These are phyloP conservation scores for Fopius arisanus DNA, from an alignment of 1,140 invertebrate species.

Conservation along the genomic window DNA sequence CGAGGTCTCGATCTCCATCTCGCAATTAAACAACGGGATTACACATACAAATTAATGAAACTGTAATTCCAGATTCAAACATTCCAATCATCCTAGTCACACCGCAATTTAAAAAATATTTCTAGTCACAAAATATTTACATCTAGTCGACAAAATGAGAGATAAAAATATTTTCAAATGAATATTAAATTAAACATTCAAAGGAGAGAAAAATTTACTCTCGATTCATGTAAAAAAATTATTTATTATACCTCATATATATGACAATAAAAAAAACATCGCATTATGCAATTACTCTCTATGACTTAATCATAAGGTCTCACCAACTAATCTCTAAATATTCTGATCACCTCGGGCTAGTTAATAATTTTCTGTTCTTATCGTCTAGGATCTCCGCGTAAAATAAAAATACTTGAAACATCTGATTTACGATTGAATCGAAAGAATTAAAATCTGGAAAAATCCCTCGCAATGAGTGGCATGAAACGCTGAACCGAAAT, in stretches of 20 bases:
- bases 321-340: neutral
- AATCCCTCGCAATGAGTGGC: neutral
- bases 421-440: too few species aligned
- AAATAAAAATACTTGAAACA: too few species aligned
- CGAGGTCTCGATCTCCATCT: constrained; percentile 56
- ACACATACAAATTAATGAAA: constrained; percentile 55
- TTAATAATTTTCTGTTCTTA: too few species aligned
- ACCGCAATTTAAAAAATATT: neutral
- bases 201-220: neutral
- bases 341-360: too few species aligned
- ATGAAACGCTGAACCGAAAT: neutral
- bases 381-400: too few species aligned
- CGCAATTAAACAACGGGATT: constrained; percentile 56
- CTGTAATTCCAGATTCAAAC: constrained; percentile 14
- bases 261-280: constrained; percentile 1
- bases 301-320: neutral
- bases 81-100: neutral
- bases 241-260: neutral
- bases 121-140: constrained; percentile 1
- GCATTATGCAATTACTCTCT: neutral
- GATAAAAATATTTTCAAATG: neutral
- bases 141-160: neutral
- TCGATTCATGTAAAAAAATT: constrained; percentile 12
- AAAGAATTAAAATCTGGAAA: too few species aligned
- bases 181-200: neutral